Conservation (phyloP, 2,888 invertebrate species). For the Cheilosia urbana region DNA sequence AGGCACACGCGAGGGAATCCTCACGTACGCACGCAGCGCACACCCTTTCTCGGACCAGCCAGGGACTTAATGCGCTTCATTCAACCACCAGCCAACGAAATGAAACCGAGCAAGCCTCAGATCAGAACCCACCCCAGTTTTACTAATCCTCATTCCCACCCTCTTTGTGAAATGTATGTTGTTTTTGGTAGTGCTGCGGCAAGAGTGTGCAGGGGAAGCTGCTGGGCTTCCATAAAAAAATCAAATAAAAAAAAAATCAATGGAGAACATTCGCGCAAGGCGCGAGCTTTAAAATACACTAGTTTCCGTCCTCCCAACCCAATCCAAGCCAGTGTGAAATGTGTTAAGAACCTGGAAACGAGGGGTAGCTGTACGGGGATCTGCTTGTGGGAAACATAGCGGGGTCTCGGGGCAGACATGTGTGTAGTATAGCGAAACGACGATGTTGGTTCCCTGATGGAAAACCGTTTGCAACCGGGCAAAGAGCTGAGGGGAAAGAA, state of each 20-base stretch:
- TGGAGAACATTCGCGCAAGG: slow-evolving; percentile 76
- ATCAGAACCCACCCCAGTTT: slow-evolving; percentile 48
- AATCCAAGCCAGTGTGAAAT: slow-evolving; percentile 59
- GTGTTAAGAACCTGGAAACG: slow-evolving; percentile 61
- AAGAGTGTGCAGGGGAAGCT: slow-evolving; percentile 8
- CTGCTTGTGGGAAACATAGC: slow-evolving; percentile 18
- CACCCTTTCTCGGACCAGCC: slow-evolving; percentile 56
- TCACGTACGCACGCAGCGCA: slow-evolving; percentile 69
- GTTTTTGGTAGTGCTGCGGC: not conserved
- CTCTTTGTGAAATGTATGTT: slow-evolving; percentile 44
- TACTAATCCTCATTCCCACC: slow-evolving; percentile 62
- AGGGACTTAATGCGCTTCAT: slow-evolving; percentile 64
- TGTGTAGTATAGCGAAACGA: slow-evolving; percentile 47
- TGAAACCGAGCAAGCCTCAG: slow-evolving; percentile 73
- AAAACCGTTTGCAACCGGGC: slow-evolving; percentile 63
- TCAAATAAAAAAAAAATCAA: slow-evolving; percentile 77
- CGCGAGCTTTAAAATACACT: slow-evolving; percentile 77
- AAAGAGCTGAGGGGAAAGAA: slow-evolving; percentile 42
- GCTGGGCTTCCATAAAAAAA: slow-evolving; percentile 65
- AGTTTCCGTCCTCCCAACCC: slow-evolving; percentile 47
- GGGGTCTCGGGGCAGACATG: slow-evolving; percentile 28
- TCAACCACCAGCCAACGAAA: slow-evolving; percentile 74
- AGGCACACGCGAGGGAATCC: slow-evolving; percentile 56
- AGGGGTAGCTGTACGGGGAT: not conserved
- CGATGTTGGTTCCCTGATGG: slow-evolving; percentile 67